Conservation (phyloP, 2,113 vertebrate species). For the Camarhynchus parvulus region DNA sequence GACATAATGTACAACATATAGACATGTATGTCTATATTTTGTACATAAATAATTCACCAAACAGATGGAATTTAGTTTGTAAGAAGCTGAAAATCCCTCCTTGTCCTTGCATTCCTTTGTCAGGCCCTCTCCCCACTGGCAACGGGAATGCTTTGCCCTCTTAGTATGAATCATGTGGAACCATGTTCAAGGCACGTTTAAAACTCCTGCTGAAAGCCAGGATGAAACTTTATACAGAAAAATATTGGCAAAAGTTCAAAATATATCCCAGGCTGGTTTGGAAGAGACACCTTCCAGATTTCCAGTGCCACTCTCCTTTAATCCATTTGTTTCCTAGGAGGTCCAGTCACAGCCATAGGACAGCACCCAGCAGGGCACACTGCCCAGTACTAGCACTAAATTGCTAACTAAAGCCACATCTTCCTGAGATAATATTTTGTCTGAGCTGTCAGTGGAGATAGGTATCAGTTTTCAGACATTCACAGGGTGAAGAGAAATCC, state of each 20-base stretch:
- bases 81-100: neutral
- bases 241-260: neutral
- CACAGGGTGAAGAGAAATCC: neutral
- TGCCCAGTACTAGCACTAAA: neutral
- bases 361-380: neutral
- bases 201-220: neutral
- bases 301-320: neutral
- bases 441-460: neutral
- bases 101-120: neutral
- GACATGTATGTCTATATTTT: neutral
- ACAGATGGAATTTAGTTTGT: neutral
- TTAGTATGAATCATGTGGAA: neutral
- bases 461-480: neutral
- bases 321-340: neutral
- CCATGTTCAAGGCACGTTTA: fast-evolving
- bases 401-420: neutral
- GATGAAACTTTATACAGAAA: neutral
- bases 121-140: neutral
- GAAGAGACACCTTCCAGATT: neutral
- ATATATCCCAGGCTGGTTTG: neutral
- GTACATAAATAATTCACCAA: neutral
- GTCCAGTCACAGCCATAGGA: neutral
- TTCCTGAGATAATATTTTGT: neutral
- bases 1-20: too few relatives aligned
- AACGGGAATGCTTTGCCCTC: neutral